A percentile compares a stretch with the other conserved stretches of the same genome.
Evolutionary conservation across 2,888 invertebrate genomes (phyloP).

Genomic region (Hedya salicella): DNA sequence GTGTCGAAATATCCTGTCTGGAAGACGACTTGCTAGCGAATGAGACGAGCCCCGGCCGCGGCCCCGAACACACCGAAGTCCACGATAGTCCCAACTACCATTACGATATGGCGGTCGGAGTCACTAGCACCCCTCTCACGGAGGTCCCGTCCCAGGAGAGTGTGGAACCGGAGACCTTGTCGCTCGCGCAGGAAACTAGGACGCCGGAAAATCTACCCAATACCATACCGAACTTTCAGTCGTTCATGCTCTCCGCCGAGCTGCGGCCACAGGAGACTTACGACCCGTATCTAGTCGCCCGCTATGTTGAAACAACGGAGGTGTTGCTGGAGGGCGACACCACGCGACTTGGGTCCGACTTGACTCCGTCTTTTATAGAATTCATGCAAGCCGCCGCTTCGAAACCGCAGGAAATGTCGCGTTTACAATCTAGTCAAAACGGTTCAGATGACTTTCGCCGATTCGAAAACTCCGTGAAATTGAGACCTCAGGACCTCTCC

Average conservation of each 20-base stretch:
- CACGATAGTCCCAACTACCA: conserved; percentile 62
- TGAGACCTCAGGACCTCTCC: conserved; percentile 71
- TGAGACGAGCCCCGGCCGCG: conserved; percentile 50
- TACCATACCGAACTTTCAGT: conserved; percentile 62
- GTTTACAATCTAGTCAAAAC: conserved; percentile 64
- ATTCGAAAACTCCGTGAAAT: conserved; percentile 66
- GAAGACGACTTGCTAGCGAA: conserved; percentile 60
- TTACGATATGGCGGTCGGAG: conserved; percentile 65
- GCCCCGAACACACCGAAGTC: conserved; percentile 48
- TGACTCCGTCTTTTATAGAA: conserved; percentile 66
- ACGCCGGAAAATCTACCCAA: conserved; percentile 51
- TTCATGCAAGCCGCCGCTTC: conserved; percentile 66
- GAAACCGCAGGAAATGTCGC: conserved; percentile 67
- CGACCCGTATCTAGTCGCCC: conserved; percentile 6
- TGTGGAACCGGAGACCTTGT: conserved; percentile 58
- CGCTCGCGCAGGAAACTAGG: conserved; percentile 53
- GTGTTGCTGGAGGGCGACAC: conserved; percentile 61
- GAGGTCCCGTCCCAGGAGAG: conserved; percentile 51
- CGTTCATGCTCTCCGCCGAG: conserved; percentile 68
- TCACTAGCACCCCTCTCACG: conserved; percentile 74
- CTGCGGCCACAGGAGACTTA: conserved; percentile 65
- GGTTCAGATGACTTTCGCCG: conserved; percentile 68
- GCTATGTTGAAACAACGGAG: conserved; percentile 44
- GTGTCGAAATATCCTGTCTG: conserved; percentile 72
- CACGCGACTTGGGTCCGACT: conserved; percentile 49